Conservation (phyloP, 1,140 invertebrate genomes). For the Berghia stephanieae region DNA sequence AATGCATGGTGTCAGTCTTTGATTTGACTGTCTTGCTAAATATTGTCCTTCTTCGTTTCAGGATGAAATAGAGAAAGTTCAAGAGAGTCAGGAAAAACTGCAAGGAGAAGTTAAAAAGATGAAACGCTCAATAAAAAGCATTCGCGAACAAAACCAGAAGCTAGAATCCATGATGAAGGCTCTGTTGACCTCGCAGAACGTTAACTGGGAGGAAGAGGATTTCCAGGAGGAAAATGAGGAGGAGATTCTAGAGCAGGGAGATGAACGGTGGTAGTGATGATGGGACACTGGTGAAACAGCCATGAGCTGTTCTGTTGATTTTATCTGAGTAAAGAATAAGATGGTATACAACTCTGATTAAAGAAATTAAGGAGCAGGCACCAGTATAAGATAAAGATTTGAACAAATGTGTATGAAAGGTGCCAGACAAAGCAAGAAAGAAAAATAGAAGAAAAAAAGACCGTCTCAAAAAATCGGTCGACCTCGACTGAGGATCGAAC, state of each 20-base stretch:
- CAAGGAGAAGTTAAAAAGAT: conserved; percentile 49
- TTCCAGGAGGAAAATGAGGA: conserved; percentile 42
- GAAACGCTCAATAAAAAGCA: conserved; percentile 45
- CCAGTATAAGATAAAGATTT: no score
- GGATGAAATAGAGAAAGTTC: conserved; percentile 59
- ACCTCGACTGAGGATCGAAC: no score
- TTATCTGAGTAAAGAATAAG: no score
- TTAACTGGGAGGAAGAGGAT: conserved; percentile 56
- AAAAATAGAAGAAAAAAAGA: no score
- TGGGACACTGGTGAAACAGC: no score
- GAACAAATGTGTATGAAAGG: no score
- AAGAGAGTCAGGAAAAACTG: conserved; percentile 58
- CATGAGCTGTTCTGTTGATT: no score
- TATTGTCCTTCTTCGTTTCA: conserved; percentile 32
- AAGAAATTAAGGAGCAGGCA: no score
- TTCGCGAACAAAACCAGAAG: conserved; percentile 41
- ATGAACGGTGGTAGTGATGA: background rate
- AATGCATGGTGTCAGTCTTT: background rate
- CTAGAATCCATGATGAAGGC: conserved; percentile 56
- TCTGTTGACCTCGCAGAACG: conserved; percentile 40
- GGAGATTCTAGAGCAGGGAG: conserved; percentile 25
- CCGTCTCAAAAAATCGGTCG: no score
- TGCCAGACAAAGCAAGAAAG: no score
- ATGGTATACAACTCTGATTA: no score
- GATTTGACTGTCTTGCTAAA: background rate